These are phyloP conservation scores for Chelonia mydas DNA, from an alignment of 2,797 vertebrate genomes.

Conservation along the genomic window DNA sequence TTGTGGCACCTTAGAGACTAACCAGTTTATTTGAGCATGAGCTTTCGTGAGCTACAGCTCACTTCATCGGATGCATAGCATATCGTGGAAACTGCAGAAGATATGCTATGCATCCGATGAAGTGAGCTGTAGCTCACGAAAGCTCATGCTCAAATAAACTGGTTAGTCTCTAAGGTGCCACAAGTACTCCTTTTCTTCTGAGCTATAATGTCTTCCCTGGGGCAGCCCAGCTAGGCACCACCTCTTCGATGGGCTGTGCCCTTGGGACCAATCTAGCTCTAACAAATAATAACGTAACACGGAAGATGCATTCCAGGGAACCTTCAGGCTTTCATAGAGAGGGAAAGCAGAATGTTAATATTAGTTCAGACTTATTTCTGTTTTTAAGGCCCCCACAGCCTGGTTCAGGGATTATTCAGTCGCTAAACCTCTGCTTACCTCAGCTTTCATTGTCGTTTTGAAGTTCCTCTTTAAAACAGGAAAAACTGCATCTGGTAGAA, in stretches of 20 bases:
- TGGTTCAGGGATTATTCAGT: slow-evolving; percentile 22
- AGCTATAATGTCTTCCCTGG: neutral
- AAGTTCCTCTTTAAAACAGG: slow-evolving; percentile 37
- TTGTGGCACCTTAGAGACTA: too few species aligned
- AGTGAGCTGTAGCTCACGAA: too few species aligned
- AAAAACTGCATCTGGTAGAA: slow-evolving; percentile 51
- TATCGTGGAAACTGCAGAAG: too few species aligned
- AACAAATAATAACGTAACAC: neutral
- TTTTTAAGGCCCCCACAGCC: slow-evolving; percentile 5
- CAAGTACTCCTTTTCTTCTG: too few species aligned
- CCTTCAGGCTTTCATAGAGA: slow-evolving; percentile 14
- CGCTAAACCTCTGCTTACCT: neutral
- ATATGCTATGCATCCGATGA: too few species aligned
- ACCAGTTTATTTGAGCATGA: too few species aligned
- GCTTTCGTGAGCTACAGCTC: too few species aligned
- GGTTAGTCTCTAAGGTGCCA: too few species aligned
- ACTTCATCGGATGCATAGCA: too few species aligned
- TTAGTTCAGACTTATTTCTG: slow-evolving; percentile 28
- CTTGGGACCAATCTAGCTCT: neutral
- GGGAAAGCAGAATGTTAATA: slow-evolving; percentile 14
- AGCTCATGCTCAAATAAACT: too few species aligned
- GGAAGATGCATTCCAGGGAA: neutral
- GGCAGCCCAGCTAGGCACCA: neutral
- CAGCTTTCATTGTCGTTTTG: slow-evolving; percentile 32
- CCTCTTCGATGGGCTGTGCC: neutral